Conservation (phyloP, 2,888 invertebrate genomes). For the Tethea ocularis region DNA sequence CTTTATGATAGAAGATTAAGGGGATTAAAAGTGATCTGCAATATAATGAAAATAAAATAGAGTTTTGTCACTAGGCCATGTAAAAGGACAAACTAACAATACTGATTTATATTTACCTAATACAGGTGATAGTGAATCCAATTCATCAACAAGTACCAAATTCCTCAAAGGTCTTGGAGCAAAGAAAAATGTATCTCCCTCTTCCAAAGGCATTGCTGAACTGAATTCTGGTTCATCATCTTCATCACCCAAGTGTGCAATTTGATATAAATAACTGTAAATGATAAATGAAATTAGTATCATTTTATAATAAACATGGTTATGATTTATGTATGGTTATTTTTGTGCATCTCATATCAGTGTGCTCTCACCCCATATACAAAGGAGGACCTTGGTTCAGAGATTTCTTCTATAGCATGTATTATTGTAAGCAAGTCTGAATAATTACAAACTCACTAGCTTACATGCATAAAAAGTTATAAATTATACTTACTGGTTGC, state of each 20-base stretch:
- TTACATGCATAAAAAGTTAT: slow-evolving; percentile 40
- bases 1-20: too few relatives aligned
- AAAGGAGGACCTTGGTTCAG: slow-evolving; percentile 86
- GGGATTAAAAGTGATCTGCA: too few relatives aligned
- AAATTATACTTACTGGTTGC: slow-evolving; percentile 96
- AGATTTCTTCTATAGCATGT: slow-evolving; percentile 77
- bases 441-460: slow-evolving; percentile 50
- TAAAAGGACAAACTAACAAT: too few relatives aligned
- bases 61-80: too few relatives aligned
- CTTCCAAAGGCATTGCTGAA: slow-evolving; percentile 98
- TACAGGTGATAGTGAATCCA: slow-evolving; percentile 97
- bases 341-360: slow-evolving; percentile 82
- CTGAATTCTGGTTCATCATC: slow-evolving; percentile 99
- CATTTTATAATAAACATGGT: not conserved
- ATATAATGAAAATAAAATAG: too few relatives aligned
- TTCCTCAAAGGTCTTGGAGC: slow-evolving; percentile 96
- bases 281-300: slow-evolving; percentile 17
- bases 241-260: slow-evolving; percentile 99
- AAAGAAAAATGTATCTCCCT: slow-evolving; percentile 99
- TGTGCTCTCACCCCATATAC: slow-evolving; percentile 81
- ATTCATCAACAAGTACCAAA: slow-evolving; percentile 97
- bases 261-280: slow-evolving; percentile 97
- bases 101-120: slow-evolving; percentile 80
- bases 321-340: slow-evolving; percentile 12
- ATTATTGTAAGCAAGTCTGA: slow-evolving; percentile 46